These are phyloP conservation scores for Hypotaenidia okinawae DNA, from an alignment of 2,797 vertebrate genomes.

Conservation along the genomic window DNA sequence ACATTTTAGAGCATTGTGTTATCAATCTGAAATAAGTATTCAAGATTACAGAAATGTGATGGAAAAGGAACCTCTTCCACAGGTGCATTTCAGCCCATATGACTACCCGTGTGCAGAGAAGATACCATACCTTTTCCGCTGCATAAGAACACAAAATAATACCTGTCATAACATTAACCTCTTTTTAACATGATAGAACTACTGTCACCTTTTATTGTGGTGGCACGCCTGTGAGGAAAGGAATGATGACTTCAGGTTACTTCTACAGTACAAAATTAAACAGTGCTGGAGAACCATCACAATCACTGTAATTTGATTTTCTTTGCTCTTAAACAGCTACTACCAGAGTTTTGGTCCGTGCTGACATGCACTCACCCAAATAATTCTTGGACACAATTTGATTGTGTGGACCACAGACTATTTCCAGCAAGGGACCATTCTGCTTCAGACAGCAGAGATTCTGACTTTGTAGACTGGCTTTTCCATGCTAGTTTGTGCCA, in stretches of 20 bases:
- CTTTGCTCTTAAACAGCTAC: background rate
- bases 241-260: background rate
- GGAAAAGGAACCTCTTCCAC: background rate
- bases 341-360: background rate
- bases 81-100: background rate
- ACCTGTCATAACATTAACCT: background rate
- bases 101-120: background rate
- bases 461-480: background rate
- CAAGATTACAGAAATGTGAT: background rate
- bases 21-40: background rate
- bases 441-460: background rate
- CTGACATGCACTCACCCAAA: background rate
- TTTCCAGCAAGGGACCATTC: background rate
- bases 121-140: background rate
- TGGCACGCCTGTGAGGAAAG: background rate
- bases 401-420: background rate
- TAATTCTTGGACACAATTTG: background rate
- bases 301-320: background rate
- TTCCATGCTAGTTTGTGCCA: background rate
- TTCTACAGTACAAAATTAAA: background rate
- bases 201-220: background rate
- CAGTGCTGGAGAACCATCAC: background rate
- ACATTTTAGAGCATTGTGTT: background rate
- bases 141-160: background rate
- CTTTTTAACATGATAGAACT: background rate